Conservation (phyloP, 2,113 vertebrate genomes). For the Zingel zingel region DNA sequence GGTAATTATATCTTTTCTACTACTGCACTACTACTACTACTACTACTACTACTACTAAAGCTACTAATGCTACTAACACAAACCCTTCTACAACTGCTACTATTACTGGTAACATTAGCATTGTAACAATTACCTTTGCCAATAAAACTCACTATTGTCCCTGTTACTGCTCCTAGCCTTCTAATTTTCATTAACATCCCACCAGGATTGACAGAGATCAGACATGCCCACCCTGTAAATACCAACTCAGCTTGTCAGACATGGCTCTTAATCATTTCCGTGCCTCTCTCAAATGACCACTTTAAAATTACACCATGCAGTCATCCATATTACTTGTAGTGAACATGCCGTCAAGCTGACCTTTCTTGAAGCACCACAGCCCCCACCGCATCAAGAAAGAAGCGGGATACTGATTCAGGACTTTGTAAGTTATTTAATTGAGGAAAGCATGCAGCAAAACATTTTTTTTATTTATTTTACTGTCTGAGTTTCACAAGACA, state of each 20-base stretch:
- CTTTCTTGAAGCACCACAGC: constrained; percentile 55
- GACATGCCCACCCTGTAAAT: constrained; percentile 22
- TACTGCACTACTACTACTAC: not conserved
- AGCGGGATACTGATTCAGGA: not conserved
- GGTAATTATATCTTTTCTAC: not conserved
- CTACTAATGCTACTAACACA: not conserved
- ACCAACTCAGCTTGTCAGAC: constrained; percentile 21
- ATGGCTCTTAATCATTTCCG: constrained; percentile 22
- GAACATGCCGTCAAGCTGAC: constrained; percentile 47
- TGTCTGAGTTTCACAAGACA: constrained; percentile 2
- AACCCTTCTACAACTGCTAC: not conserved
- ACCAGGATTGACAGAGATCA: constrained; percentile 10
- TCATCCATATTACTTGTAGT: constrained; percentile 44
- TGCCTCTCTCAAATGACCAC: constrained; percentile 37
- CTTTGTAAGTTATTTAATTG: not conserved
- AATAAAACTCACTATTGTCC: not conserved
- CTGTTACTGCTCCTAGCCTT: not conserved
- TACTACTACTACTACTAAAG: not conserved
- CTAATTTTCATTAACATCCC: constrained; percentile 22
- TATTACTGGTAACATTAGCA: not conserved
- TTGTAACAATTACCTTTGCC: not conserved
- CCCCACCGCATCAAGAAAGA: not conserved
- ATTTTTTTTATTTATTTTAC: not conserved
- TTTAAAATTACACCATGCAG: constrained; percentile 46
- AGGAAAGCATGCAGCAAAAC: not conserved